Percentiles rank a stretch among this genome's conserved stretches.
Conservation (phyloP, 2,113 vertebrate genomes). For the Ursus arctos region DNA sequence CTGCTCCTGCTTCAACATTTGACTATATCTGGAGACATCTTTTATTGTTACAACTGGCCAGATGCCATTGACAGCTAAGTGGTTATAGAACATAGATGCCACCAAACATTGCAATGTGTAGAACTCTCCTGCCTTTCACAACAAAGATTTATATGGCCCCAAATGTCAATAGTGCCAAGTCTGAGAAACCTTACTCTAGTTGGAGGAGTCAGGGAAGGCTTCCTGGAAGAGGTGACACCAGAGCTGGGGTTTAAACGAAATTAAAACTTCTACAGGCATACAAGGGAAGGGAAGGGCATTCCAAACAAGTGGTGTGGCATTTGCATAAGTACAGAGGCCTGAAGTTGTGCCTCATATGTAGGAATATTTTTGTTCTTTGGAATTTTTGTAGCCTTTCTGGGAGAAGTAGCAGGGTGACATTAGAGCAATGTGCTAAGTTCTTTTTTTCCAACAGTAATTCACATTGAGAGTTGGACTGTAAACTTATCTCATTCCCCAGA, state of each 20-base stretch:
- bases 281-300: background rate
- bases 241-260: background rate
- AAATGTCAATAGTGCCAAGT: background rate
- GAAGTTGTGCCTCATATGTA: background rate
- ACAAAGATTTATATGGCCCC: background rate
- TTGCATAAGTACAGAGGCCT: background rate
- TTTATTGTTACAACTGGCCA: background rate
- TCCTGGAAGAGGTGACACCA: background rate
- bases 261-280: background rate
- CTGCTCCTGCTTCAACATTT: background rate
- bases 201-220: background rate
- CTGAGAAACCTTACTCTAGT: background rate
- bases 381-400: background rate
- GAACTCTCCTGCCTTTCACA: background rate
- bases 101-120: background rate
- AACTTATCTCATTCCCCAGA: background rate
- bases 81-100: background rate
- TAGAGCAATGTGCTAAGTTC: background rate
- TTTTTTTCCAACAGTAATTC: conserved; percentile 8
- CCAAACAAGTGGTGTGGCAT: background rate
- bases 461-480: conserved; percentile 3
- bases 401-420: background rate
- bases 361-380: background rate
- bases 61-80: background rate
- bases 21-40: background rate